phyloP scores from a whole-genome alignment of 2,888 invertebrate species.

The Chrysolina americana region DNA sequence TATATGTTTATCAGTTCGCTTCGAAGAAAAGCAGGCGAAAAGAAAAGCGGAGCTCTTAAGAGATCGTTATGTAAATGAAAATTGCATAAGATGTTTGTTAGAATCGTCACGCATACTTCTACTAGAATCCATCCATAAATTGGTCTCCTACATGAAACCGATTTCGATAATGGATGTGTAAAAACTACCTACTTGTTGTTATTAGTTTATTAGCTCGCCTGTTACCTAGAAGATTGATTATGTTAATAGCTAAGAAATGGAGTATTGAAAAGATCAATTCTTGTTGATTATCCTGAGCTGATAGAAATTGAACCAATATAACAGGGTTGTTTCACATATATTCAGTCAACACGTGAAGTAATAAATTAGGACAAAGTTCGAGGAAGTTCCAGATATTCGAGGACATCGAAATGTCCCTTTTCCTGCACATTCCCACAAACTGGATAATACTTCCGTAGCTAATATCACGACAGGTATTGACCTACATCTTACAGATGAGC shows the following conservation, averaged over 20 bases:
- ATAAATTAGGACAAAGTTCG: too few relatives aligned
- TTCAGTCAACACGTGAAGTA: too few relatives aligned
- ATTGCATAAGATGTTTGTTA: constrained; percentile 21
- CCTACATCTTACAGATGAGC: too few relatives aligned
- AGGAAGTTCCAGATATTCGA: too few relatives aligned
- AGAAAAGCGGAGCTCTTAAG: background rate
- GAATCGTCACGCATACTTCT: constrained; percentile 11
- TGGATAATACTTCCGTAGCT: too few relatives aligned
- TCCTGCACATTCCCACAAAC: too few relatives aligned
- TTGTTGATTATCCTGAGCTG: background rate
- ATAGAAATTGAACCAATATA: background rate
- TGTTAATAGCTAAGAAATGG: too few relatives aligned
- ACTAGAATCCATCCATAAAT: background rate
- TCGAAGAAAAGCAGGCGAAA: background rate
- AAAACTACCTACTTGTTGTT: background rate
- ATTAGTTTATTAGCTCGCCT: background rate
- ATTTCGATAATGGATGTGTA: constrained; percentile 1
- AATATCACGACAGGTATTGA: too few relatives aligned
- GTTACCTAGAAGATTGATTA: background rate
- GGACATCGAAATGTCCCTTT: too few relatives aligned
- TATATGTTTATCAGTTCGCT: background rate
- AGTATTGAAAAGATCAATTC: too few relatives aligned
- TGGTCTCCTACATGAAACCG: background rate
- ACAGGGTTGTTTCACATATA: background rate
- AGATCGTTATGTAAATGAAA: constrained; percentile 17